Conservation (phyloP, 2,797 vertebrate species). For the Phalanger gymnotis region DNA sequence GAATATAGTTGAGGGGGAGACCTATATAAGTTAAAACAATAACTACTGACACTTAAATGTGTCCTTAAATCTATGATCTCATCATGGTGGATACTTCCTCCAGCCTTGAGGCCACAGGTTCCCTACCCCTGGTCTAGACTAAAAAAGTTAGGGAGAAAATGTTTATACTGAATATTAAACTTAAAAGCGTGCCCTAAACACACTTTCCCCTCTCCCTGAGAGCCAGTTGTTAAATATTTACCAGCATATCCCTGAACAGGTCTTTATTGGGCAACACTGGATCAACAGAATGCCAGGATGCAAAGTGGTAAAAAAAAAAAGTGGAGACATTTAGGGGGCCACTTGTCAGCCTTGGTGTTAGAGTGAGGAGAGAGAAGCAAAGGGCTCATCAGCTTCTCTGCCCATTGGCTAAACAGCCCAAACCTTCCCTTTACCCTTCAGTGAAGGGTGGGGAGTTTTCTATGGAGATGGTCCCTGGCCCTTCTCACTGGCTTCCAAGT, state of each 20-base stretch:
- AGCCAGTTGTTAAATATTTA: not conserved
- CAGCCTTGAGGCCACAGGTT: too few relatives aligned
- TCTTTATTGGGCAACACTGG: too few relatives aligned
- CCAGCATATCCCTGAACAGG: not conserved
- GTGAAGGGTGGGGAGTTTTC: not conserved
- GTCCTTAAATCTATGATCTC: not conserved
- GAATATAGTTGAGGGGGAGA: not conserved
- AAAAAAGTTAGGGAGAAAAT: not conserved
- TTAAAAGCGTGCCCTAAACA: not conserved
- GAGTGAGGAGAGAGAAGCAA: not conserved
- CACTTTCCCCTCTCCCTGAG: not conserved
- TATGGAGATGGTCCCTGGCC: not conserved
- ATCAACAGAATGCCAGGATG: not conserved
- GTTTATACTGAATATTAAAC: not conserved
- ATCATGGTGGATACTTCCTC: not conserved
- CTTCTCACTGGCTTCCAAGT: not conserved
- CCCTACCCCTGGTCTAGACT: too few relatives aligned
- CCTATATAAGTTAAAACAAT: not conserved
- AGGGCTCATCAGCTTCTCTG: not conserved
- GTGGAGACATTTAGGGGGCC: too few relatives aligned
- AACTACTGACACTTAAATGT: not conserved
- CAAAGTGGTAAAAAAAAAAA: not conserved
- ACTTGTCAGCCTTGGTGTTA: not conserved
- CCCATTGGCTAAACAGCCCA: not conserved
- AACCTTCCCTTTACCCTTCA: not conserved